A percentile compares a stretch with the other conserved stretches of the same genome.
Conservation (phyloP, 2,113 vertebrate genomes). For the Nothoprocta pentlandii region DNA sequence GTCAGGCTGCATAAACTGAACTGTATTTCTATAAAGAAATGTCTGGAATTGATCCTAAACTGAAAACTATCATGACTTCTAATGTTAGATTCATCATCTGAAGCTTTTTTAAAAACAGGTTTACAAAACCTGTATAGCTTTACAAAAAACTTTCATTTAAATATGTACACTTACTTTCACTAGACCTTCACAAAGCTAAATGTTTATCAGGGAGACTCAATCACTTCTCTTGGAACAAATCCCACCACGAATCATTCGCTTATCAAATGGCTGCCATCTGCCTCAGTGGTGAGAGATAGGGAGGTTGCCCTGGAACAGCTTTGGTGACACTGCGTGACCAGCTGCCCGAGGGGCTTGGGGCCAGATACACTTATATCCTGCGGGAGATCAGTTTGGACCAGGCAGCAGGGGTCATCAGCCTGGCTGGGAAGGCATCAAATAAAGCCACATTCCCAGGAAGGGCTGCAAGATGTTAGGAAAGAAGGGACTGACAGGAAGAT, state of each 20-base stretch:
- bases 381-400: background rate
- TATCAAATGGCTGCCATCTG: background rate
- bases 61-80: background rate
- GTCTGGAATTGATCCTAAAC: background rate
- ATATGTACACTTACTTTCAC: background rate
- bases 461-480: background rate
- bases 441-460: background rate
- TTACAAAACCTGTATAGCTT: background rate
- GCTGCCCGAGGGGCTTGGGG: background rate
- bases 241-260: background rate
- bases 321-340: background rate
- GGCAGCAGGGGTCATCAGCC: background rate
- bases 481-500: background rate
- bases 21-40: background rate
- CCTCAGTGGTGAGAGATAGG: background rate
- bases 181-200: background rate
- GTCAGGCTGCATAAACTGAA: background rate
- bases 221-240: background rate
- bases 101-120: background rate
- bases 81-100: background rate
- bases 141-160: background rate
- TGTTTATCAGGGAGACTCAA: background rate
- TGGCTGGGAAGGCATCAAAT: background rate
- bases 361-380: background rate
- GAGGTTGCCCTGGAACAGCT: background rate